Conservation (phyloP, 2,888 invertebrate species). For the Seladonia tumulorum region DNA sequence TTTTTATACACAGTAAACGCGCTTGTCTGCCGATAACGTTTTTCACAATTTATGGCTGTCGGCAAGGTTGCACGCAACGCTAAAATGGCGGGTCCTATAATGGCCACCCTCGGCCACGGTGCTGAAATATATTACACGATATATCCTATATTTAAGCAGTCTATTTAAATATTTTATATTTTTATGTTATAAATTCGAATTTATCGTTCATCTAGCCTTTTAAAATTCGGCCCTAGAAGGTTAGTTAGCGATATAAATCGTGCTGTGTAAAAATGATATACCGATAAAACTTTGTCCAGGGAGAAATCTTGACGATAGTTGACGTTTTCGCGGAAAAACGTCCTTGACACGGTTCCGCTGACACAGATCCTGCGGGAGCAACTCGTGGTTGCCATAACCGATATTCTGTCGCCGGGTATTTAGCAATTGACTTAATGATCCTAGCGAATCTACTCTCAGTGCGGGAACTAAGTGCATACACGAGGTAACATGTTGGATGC, state of each 20-base stretch:
- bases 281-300: background rate
- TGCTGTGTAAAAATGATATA: background rate
- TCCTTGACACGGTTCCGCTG: background rate
- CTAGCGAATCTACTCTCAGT: slow-evolving; percentile 71
- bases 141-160: background rate
- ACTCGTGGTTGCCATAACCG: slow-evolving; percentile 55
- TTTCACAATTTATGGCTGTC: background rate
- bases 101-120: background rate
- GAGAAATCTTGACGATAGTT: background rate
- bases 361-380: slow-evolving; percentile 14
- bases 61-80: background rate
- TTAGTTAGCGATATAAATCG: background rate
- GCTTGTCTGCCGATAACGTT: background rate
- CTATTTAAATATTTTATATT: background rate
- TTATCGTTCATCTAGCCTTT: background rate
- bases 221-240: background rate
- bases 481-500: slow-evolving; percentile 74
- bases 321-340: background rate
- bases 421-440: slow-evolving; percentile 76
- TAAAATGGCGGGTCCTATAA: background rate
- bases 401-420: slow-evolving; percentile 69
- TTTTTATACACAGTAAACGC: background rate
- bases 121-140: background rate
- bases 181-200: background rate
- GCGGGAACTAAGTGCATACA: slow-evolving; percentile 74